These are phyloP conservation scores for Pelobates fuscus DNA, from an alignment of 2,113 vertebrate species.

Conservation along the genomic window DNA sequence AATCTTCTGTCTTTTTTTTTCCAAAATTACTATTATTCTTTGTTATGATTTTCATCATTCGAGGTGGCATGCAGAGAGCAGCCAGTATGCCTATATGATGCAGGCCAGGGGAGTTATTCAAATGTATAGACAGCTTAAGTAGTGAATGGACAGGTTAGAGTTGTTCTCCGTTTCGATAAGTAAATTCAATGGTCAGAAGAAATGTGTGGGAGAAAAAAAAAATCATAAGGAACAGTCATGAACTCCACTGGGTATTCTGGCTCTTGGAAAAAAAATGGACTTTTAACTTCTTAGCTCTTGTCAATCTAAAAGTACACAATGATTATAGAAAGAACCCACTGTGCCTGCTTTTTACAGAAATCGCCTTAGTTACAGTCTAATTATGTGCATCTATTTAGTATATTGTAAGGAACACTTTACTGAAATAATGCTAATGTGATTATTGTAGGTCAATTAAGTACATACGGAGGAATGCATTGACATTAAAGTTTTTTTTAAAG, in stretches of 20 bases:
- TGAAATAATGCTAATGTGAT: slow-evolving; percentile 25
- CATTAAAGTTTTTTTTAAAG: too few species aligned
- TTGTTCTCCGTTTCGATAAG: neutral
- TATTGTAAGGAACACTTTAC: neutral
- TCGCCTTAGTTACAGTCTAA: slow-evolving; percentile 15
- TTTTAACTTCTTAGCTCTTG: neutral
- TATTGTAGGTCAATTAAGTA: neutral
- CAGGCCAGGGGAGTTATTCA: neutral
- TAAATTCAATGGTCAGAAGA: slow-evolving; percentile 11
- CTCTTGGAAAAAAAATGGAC: slow-evolving; percentile 27
- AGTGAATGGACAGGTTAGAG: neutral
- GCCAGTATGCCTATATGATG: neutral
- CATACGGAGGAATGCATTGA: neutral
- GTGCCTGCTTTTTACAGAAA: slow-evolving; percentile 11
- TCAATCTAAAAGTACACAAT: slow-evolving; percentile 22
- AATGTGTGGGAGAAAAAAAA: slow-evolving; percentile 11
- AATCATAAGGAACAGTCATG: slow-evolving; percentile 5
- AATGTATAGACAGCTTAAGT: neutral
- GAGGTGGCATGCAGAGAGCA: neutral
- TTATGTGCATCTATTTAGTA: slow-evolving; percentile 34
- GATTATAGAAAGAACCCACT: slow-evolving; percentile 1
- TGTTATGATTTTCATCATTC: too few species aligned
- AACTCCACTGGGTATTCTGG: slow-evolving; percentile 14
- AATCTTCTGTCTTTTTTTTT: too few species aligned
- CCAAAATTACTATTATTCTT: too few species aligned